Evolutionary conservation across 2,888 invertebrate species (phyloP), one percentile per base, ranked within the genome.

Genomic region (Drosophila anceps): DNA sequence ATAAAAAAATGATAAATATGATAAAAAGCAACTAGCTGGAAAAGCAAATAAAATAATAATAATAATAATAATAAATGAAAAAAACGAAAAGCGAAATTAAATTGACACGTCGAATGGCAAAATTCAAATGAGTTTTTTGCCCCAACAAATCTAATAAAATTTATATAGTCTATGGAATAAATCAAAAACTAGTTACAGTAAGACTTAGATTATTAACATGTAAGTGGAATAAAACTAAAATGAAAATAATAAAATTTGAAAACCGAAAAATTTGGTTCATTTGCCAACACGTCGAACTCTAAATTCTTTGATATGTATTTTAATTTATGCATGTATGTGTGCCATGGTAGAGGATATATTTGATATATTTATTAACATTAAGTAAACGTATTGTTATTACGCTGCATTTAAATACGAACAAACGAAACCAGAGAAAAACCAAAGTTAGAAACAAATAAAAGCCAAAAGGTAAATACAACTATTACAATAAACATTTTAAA

Each of bases 301-400:
- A 72, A 24, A 50, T 43, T 59, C 51, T 77, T 62, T 46, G 31
- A 77, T 79, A 72, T 67, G 67, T 73, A 67, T 62, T 76, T 73
- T 61, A 57, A 70, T 84, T 76, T 84, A 55, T 57, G 69, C 67
- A 65, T 65, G 68, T 84, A 55, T 57, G 69, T 69, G 67, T 65
- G 68, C 51, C 54, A 71, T 50, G 37, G 65, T 60, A 67, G 75
- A 81, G 73, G 54, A 29, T 29, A 48, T 48, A 82, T 85, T 88
- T 83, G 73, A 83, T 83, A 88, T 81, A 88, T 90, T 86, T 88
- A 86, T 83, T 83, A 86, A 85, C 67, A 83, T 76, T 88, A 83
- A 88, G 86, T 67, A 73, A 90, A 86, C 84, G 86, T 90, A 87
- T 90, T 87, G 86, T 90, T 87, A 90, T 90, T 81, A 81, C 65